Base-by-base conservation (phyloP, 2,888 invertebrate species). In the Metalampra italica region DNA sequence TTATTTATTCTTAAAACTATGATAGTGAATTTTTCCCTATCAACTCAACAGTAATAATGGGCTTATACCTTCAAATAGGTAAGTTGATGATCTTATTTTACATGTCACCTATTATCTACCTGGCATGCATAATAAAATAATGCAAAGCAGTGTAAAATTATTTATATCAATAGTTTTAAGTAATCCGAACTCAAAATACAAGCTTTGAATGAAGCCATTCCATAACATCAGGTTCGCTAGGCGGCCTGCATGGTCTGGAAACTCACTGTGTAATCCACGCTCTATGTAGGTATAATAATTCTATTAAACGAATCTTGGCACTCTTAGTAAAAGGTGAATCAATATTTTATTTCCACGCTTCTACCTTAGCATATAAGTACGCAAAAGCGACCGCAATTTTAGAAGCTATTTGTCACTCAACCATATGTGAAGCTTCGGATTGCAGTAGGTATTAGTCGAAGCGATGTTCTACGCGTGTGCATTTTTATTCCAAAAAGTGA, bases 381-480 rank as follows among this genome's bases (percentile, higher is more conserved):
- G 87, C 86, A 75, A 66, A 88, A 88, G 88, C 85, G 75, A 74
- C 76, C 71, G 66, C 72, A 74, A 68, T 67, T 60, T 62, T 71
- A 78, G 78, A 83, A 87, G 87, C 87, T 79, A 78, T 74, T 22
- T 76, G 69, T 79, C 74, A 75, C 59, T 63, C 51, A 72, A 75
- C 22, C 22, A 36, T 36, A 77, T 71, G 70, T 82, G 69, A 85
- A 87, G 85, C 87, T 79, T 80, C 84, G 80, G 68, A 75, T 75
- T 80, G 86, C 85, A 75, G 64, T 78, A 9, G n/a, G 36, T 64
- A 76, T 69, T 70, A 63, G 75, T 83, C 75, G 78, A 88, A 87
- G 89, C 89, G 76, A 68, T 80, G 75, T 77, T 76, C 89, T 88
- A 88, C 80, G 85, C 86, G 82, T 78, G 88, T 87, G 89, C 89